Percentiles rank a stretch among this genome's conserved stretches.
phyloP scores from a whole-genome alignment of 2,888 invertebrate species.

The Minunthozetes semirufus region DNA sequence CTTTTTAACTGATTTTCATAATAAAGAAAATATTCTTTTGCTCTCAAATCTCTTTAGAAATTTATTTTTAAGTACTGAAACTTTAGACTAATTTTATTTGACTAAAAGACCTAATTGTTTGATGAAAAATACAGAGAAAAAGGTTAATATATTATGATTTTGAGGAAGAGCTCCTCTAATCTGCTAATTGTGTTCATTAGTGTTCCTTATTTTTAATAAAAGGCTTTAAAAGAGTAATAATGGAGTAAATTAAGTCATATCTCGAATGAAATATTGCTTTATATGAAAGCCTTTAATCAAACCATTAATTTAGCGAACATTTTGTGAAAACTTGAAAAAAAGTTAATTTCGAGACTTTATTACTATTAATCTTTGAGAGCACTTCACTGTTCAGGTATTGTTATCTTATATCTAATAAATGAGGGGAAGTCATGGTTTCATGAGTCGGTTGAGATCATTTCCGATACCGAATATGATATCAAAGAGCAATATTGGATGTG shows the following conservation, averaged over 20 bases:
- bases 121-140: too few relatives aligned
- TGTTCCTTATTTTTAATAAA: background rate
- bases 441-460: slow-evolving; percentile 19
- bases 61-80: too few relatives aligned
- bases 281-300: too few relatives aligned
- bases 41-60: too few relatives aligned
- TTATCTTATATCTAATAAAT: slow-evolving; percentile 20
- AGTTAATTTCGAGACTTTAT: background rate
- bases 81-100: too few relatives aligned
- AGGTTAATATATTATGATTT: too few relatives aligned
- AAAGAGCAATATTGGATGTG: slow-evolving; percentile 9
- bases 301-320: background rate
- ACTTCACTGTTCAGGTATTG: background rate
- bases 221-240: background rate
- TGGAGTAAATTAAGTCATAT: background rate
- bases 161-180: too few relatives aligned
- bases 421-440: slow-evolving; percentile 23
- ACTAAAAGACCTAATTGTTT: too few relatives aligned
- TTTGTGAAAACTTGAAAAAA: background rate
- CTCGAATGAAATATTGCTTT: background rate
- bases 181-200: too few relatives aligned
- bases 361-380: background rate
- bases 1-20: background rate
- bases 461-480: slow-evolving; percentile 24
- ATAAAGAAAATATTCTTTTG: background rate